Conservation (phyloP, 2,797 vertebrate genomes). For the Triplophysa bombifrons region DNA sequence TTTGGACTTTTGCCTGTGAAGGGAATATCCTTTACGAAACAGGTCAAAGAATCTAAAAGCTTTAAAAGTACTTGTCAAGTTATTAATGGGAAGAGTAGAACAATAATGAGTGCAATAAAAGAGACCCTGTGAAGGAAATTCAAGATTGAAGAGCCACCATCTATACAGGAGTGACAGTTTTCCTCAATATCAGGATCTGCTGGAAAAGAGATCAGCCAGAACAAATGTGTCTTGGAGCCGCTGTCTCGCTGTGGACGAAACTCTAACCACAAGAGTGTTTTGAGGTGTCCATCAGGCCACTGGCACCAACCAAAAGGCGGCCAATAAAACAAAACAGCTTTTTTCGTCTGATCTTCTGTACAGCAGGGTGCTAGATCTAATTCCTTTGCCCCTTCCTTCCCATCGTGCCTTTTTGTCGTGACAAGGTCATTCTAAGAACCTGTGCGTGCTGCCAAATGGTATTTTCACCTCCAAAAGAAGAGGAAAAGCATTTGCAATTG, state of each 20-base stretch:
- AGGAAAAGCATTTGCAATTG: constrained; percentile 20
- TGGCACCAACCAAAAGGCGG: constrained; percentile 23
- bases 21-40: background rate
- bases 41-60: constrained; percentile 7
- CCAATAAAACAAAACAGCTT: constrained; percentile 20
- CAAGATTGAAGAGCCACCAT: background rate
- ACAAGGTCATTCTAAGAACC: background rate
- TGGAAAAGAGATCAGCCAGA: background rate
- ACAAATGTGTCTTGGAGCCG: background rate
- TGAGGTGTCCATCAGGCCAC: constrained; percentile 31
- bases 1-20: background rate
- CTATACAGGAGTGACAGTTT: constrained; percentile 11
- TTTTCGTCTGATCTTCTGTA: constrained; percentile 15
- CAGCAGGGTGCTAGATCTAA: constrained; percentile 15
- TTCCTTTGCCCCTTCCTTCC: constrained; percentile 29
- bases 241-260: constrained; percentile 34
- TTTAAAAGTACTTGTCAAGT: constrained; percentile 14
- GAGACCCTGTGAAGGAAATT: background rate
- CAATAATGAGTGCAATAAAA: no score
- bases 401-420: background rate
- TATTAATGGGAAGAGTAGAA: background rate
- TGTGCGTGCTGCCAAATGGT: constrained; percentile 7
- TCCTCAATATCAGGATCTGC: constrained; percentile 1
- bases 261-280: constrained; percentile 32
- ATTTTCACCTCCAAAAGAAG: constrained; percentile 24